Conservation (phyloP, 2,113 vertebrate genomes). For the Corythaixoides concolor region DNA sequence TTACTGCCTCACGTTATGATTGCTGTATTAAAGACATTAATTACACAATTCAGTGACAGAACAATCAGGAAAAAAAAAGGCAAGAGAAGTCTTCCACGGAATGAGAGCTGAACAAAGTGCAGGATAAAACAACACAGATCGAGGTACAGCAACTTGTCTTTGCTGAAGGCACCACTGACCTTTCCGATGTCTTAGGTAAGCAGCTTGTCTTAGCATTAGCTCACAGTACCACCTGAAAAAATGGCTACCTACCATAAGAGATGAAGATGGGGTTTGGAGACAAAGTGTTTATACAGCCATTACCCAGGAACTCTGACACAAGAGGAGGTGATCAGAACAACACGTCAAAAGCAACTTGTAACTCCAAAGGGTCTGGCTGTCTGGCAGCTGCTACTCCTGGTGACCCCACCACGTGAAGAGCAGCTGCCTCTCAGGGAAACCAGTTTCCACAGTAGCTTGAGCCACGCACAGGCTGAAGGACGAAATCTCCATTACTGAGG, state of each 20-base stretch:
- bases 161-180: neutral
- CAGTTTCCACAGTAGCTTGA: neutral
- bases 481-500: neutral
- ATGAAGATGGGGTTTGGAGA: neutral
- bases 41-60: neutral
- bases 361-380: neutral
- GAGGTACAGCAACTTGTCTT: neutral
- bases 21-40: slow-evolving; percentile 5
- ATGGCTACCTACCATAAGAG: neutral
- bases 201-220: neutral
- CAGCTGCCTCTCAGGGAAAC: neutral
- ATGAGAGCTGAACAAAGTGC: neutral
- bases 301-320: neutral
- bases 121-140: neutral
- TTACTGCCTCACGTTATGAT: slow-evolving; percentile 4
- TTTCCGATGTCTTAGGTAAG: neutral
- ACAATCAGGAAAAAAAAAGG: neutral
- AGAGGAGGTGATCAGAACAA: neutral
- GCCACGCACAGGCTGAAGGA: neutral
- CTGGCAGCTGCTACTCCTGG: neutral
- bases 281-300: neutral
- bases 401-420: neutral
- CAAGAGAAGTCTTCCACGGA: neutral
- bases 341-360: neutral
- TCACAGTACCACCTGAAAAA: neutral